A percentile compares a stretch with the other conserved stretches of the same genome.
These are phyloP conservation scores for Parauchenoglanis punctatus DNA, from an alignment of 2,797 vertebrate genomes.

Conservation along the genomic window DNA sequence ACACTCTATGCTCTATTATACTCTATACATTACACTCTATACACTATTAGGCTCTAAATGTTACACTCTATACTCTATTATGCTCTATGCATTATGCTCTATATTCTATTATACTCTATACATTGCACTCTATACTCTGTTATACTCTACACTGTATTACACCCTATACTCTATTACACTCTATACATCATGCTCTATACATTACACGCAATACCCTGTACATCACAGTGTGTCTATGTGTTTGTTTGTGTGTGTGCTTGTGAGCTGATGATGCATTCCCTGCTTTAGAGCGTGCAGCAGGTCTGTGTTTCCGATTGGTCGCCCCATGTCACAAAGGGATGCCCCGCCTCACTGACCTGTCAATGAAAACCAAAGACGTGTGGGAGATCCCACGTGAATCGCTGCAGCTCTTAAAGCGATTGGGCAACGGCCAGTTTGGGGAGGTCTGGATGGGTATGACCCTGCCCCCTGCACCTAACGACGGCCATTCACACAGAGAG, in stretches of 20 bases:
- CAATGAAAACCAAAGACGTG: constrained; percentile 99
- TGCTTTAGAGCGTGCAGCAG: constrained; percentile 89
- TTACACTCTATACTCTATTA: background rate
- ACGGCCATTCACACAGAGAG: constrained; percentile 64
- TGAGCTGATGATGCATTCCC: constrained; percentile 36
- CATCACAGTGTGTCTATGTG: background rate
- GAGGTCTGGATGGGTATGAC: constrained; percentile 99
- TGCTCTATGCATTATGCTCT: background rate
- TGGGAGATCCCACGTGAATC: constrained; percentile 98
- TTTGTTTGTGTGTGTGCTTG: constrained; percentile 39
- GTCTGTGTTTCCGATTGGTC: constrained; percentile 97
- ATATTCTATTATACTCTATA: background rate
- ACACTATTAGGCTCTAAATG: background rate
- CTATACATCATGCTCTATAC: background rate
- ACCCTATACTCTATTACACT: background rate
- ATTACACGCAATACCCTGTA: background rate
- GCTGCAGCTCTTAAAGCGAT: constrained; percentile 95
- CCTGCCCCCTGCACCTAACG: constrained; percentile 67
- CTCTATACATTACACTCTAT: background rate
- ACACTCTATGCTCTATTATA: background rate
- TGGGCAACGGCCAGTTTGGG: constrained; percentile 98
- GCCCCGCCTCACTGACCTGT: constrained; percentile 96
- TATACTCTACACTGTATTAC: background rate
- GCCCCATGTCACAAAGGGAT: constrained; percentile 98
- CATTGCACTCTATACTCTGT: background rate